Evolutionary conservation across 2,797 vertebrate genomes (phyloP).

Genomic region (Heliangelus exortis): DNA sequence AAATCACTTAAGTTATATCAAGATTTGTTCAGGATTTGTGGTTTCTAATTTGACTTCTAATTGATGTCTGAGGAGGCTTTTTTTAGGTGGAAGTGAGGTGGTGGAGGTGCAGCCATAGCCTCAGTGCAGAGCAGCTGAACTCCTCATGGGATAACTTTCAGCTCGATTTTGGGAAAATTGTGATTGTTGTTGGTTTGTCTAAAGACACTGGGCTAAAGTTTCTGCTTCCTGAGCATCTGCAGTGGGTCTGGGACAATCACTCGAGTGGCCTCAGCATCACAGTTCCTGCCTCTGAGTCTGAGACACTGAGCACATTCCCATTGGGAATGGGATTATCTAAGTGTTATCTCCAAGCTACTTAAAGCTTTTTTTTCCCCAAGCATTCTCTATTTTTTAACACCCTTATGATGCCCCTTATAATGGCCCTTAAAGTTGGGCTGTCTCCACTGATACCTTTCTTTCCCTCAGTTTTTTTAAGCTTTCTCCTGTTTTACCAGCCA

Average conservation of each 20-base stretch:
- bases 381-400: not conserved
- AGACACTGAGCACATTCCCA: not conserved
- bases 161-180: not conserved
- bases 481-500: not conserved
- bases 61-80: not conserved
- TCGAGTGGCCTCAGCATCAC: not conserved
- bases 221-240: not conserved
- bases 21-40: not conserved
- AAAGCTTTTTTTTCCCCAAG: not conserved
- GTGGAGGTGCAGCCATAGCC: not conserved
- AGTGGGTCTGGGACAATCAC: not conserved
- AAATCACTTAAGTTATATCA: not conserved
- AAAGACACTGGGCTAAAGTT: not conserved
- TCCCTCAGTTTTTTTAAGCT: not conserved
- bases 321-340: not conserved
- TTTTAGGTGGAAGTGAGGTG: not conserved
- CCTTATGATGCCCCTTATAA: not conserved
- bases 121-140: not conserved
- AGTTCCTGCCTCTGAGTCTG: not conserved
- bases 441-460: not conserved
- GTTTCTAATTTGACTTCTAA: conserved; percentile 11
- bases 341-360: not conserved
- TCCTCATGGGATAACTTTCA: not conserved
- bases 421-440: not conserved
- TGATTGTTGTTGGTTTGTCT: not conserved